phyloP scores from a whole-genome alignment of 1,140 invertebrate genomes.

The Hestina assimilis region DNA sequence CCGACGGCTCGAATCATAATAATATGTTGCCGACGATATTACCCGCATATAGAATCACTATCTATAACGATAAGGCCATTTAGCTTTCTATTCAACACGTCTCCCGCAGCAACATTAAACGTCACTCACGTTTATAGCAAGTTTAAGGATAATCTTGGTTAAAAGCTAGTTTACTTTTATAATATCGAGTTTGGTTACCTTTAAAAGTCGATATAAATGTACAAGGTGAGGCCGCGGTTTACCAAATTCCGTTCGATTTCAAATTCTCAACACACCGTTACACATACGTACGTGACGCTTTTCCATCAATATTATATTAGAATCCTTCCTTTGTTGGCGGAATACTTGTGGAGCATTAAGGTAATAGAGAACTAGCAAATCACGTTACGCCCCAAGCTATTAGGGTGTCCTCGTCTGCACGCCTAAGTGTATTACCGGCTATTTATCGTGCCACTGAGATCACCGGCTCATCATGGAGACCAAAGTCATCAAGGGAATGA shows the following conservation, averaged over 20 bases:
- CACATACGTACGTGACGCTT: slow-evolving; percentile 28
- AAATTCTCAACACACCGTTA: slow-evolving; percentile 36
- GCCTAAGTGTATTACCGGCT: slow-evolving; percentile 59
- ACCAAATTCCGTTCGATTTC: slow-evolving; percentile 36
- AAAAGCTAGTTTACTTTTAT: slow-evolving; percentile 28
- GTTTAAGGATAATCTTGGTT: slow-evolving; percentile 12
- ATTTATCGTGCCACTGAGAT: slow-evolving; percentile 62
- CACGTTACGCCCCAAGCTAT: slow-evolving; percentile 58
- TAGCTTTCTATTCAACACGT: slow-evolving; percentile 16
- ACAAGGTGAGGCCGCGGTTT: slow-evolving; percentile 18
- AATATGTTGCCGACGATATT: background rate
- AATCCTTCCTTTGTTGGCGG: slow-evolving; percentile 49
- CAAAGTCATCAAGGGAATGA: slow-evolving; percentile 43
- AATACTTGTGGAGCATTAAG: slow-evolving; percentile 57
- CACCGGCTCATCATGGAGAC: slow-evolving; percentile 41
- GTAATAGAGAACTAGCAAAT: slow-evolving; percentile 59
- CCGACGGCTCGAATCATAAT: background rate
- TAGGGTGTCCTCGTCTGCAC: slow-evolving; percentile 44
- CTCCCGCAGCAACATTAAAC: slow-evolving; percentile 21
- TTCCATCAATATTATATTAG: slow-evolving; percentile 52
- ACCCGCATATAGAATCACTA: background rate
- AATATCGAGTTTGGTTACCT: background rate
- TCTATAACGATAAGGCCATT: slow-evolving; percentile 12
- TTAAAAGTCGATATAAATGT: slow-evolving; percentile 20
- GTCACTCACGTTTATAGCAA: slow-evolving; percentile 21